Conservation (phyloP, 2,888 invertebrate genomes). For the Tipula unca region DNA sequence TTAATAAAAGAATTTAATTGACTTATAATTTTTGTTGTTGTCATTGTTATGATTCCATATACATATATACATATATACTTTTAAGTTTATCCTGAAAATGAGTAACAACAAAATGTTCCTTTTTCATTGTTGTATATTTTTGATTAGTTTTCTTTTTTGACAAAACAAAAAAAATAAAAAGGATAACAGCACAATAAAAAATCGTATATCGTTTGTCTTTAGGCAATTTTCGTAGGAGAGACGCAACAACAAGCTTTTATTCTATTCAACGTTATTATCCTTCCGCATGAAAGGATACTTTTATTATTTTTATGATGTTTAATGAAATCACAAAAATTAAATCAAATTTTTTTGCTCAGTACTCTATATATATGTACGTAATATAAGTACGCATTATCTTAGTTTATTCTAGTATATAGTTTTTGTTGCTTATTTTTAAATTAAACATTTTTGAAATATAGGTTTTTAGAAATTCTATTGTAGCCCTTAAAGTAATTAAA, state of each 20-base stretch:
- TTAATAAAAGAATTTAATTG: not conserved
- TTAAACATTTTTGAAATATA: not conserved
- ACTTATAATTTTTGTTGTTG: conserved; percentile 3
- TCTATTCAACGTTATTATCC: not conserved
- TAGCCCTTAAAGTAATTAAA: not conserved
- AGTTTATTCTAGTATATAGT: not conserved
- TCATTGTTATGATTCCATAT: not conserved
- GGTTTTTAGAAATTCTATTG: not conserved
- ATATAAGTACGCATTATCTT: not conserved
- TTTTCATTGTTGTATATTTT: not conserved
- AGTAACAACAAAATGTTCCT: not conserved
- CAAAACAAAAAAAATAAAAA: not conserved
- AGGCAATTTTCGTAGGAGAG: not conserved
- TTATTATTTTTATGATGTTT: not conserved
- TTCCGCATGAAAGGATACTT: not conserved
- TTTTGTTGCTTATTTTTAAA: not conserved
- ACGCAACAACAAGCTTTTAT: not conserved
- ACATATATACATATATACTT: too few species aligned
- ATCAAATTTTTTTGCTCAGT: not conserved
- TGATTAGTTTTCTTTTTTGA: conserved; percentile 8
- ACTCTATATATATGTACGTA: not conserved
- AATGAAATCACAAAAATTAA: not conserved
- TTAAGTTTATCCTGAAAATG: not conserved
- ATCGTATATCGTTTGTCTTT: not conserved
- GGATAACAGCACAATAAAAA: not conserved